A percentile compares a stretch with the other conserved stretches of the same genome.
Conservation (phyloP, 2,888 invertebrate species). For the Trachelus iudaicus region DNA sequence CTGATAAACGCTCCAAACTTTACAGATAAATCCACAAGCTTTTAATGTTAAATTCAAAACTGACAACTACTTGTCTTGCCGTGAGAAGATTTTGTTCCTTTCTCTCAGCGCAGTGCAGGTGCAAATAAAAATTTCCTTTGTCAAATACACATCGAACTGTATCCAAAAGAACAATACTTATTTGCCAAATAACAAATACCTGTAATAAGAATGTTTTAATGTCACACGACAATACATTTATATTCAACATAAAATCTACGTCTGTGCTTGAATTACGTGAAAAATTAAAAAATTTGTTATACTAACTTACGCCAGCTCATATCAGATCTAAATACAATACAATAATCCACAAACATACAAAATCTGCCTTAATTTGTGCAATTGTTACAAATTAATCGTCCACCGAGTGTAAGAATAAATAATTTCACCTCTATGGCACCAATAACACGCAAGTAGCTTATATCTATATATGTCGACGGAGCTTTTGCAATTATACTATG, state of each 20-base stretch:
- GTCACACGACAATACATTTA: background rate
- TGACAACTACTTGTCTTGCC: background rate
- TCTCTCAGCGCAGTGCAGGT: background rate
- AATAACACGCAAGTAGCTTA: background rate
- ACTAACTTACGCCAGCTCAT: no score
- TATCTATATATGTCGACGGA: background rate
- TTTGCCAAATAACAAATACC: no score
- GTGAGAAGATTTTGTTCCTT: background rate
- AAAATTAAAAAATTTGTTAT: no score
- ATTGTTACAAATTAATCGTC: background rate
- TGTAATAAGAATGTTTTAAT: background rate
- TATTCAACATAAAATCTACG: no score
- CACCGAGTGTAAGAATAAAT: background rate
- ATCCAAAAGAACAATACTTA: background rate
- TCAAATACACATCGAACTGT: background rate
- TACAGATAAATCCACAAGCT: slow-evolving; percentile 1
- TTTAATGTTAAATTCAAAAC: slow-evolving; percentile 1
- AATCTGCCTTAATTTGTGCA: no score
- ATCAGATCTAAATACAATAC: no score
- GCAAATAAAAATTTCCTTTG: background rate
- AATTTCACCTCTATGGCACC: background rate
- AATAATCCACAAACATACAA: no score
- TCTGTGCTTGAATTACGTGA: no score
- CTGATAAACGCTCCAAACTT: slow-evolving; percentile 13
- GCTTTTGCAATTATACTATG: background rate